phyloP scores from a whole-genome alignment of 2,113 vertebrate species.

The Helogale parvula region DNA sequence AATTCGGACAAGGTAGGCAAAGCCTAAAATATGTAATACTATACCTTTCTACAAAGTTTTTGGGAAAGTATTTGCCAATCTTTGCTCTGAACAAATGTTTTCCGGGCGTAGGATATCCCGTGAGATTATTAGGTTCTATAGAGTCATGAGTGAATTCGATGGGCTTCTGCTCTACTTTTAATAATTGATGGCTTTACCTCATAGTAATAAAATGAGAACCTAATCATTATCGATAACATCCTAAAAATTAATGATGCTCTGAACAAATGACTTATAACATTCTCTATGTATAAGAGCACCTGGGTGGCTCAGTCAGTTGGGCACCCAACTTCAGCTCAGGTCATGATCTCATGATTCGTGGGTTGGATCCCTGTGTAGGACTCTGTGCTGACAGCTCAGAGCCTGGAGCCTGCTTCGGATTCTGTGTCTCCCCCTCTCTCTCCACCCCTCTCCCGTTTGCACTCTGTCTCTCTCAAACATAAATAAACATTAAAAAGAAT shows the following conservation, averaged over 20 bases:
- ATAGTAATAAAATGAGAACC: background rate
- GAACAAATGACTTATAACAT: background rate
- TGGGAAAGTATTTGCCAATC: background rate
- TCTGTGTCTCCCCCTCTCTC: too few relatives aligned
- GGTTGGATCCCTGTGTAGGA: too few relatives aligned
- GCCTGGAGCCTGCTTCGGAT: too few relatives aligned
- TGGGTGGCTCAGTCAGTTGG: too few relatives aligned
- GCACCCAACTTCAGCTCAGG: too few relatives aligned
- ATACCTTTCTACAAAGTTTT: background rate
- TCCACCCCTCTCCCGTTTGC: too few relatives aligned
- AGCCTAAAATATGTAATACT: background rate
- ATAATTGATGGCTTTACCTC: background rate
- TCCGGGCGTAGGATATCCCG: accelerated
- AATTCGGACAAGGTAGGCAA: background rate
- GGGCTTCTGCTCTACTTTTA: background rate
- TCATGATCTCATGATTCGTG: too few relatives aligned
- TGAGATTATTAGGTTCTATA: background rate
- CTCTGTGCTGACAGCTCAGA: too few relatives aligned
- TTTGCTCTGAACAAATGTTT: background rate
- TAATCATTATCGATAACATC: background rate
- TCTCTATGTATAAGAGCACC: too few relatives aligned
- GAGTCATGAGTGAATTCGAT: background rate
- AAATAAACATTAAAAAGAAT: too few relatives aligned
- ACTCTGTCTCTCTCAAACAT: too few relatives aligned
- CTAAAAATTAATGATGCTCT: background rate